Conservation (phyloP, 2,113 vertebrate species). For the Stegostoma tigrinum region DNA sequence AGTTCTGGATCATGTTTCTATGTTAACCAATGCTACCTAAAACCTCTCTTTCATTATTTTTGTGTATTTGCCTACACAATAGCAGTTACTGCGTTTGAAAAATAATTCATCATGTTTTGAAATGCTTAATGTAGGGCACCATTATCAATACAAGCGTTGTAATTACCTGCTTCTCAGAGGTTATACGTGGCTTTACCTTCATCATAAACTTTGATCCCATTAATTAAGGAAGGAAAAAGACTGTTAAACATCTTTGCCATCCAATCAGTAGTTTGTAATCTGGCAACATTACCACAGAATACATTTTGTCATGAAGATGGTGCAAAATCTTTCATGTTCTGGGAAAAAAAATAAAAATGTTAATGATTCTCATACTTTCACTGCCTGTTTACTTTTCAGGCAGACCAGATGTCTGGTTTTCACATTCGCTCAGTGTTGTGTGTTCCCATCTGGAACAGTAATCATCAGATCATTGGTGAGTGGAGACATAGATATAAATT, state of each 20-base stretch:
- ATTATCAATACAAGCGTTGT: background rate
- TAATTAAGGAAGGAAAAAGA: background rate
- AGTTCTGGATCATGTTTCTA: background rate
- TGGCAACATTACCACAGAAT: background rate
- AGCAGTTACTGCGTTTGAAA: background rate
- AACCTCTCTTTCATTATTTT: background rate
- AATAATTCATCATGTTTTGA: background rate
- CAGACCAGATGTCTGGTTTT: slow-evolving; percentile 65
- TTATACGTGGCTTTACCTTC: background rate
- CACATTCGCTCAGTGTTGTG: slow-evolving; percentile 67
- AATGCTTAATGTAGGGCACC: background rate
- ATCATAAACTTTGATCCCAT: background rate
- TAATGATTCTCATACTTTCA: slow-evolving; percentile 23
- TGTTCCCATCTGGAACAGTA: slow-evolving; percentile 70
- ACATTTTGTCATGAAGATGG: background rate
- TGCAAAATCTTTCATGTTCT: background rate
- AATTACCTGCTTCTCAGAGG: background rate
- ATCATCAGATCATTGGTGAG: slow-evolving; percentile 68
- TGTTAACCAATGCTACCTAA: background rate
- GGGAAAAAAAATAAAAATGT: slow-evolving; percentile 10
- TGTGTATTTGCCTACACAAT: background rate
- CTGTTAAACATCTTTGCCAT: background rate
- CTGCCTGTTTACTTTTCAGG: slow-evolving; percentile 46
- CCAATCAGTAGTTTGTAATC: background rate
- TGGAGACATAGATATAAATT: slow-evolving; percentile 37